Conservation (phyloP, 2,113 vertebrate species). For the Craseonycteris thonglongyai region DNA sequence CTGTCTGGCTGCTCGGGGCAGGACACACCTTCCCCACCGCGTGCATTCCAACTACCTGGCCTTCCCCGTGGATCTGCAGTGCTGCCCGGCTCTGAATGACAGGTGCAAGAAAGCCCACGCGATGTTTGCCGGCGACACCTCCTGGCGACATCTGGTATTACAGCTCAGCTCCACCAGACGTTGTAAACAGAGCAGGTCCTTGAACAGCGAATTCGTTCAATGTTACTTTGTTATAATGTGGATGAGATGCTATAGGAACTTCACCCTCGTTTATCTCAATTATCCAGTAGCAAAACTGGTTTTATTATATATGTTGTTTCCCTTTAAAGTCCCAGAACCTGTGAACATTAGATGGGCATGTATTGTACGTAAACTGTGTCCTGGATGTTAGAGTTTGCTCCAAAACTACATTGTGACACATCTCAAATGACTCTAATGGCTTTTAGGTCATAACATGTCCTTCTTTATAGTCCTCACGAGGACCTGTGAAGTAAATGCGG, state of each 20-base stretch:
- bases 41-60: neutral
- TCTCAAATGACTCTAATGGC: no score
- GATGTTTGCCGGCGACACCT: neutral
- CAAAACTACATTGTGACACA: neutral
- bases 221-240: neutral
- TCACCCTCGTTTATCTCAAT: no score
- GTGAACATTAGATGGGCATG: neutral
- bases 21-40: neutral
- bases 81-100: neutral
- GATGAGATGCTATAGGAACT: neutral
- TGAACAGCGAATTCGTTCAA: neutral
- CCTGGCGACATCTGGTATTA: neutral
- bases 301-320: neutral
- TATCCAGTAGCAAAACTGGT: neutral
- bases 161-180: neutral
- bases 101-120: rapidly evolving
- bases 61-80: neutral
- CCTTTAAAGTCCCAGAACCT: neutral
- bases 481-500: neutral
- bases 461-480: neutral
- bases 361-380: neutral
- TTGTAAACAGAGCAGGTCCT: neutral
- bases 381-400: no score
- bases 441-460: neutral
- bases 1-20: neutral